A percentile compares a stretch with the other conserved stretches of the same genome.
These are phyloP conservation scores for Pseudococcus longispinus DNA, from an alignment of 2,888 invertebrate species.

Conservation along the genomic window DNA sequence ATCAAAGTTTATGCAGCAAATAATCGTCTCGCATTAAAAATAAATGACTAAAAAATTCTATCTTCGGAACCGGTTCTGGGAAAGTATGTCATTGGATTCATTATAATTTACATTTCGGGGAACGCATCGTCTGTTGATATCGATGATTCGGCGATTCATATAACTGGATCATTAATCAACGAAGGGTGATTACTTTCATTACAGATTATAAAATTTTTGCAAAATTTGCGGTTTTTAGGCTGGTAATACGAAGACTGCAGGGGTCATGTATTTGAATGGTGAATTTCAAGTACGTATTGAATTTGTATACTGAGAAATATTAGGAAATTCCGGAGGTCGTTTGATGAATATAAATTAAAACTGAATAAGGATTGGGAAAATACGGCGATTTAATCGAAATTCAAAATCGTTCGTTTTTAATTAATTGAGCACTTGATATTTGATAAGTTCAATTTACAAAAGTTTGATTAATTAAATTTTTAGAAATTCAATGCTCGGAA, in stretches of 20 bases:
- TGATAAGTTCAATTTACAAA: too few species aligned
- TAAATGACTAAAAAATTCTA: neutral
- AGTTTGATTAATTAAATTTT: too few species aligned
- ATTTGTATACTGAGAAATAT: too few species aligned
- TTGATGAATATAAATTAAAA: too few species aligned
- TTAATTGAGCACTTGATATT: too few species aligned
- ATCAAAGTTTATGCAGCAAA: neutral
- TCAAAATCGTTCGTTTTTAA: too few species aligned
- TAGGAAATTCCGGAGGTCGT: too few species aligned
- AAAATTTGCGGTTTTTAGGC: neutral
- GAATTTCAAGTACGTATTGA: neutral
- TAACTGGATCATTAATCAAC: neutral
- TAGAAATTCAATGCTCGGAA: too few species aligned
- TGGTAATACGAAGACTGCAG: neutral
- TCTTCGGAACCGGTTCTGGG: neutral
- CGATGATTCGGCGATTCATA: neutral
- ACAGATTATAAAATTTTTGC: neutral
- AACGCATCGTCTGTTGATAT: neutral
- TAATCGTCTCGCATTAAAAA: neutral
- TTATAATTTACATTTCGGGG: neutral
- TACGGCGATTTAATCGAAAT: too few species aligned
- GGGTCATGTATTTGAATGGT: neutral
- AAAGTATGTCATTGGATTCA: neutral
- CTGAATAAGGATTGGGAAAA: too few species aligned
- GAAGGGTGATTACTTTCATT: neutral